Conservation (phyloP, 2,113 vertebrate genomes). For the Varanus komodoensis region DNA sequence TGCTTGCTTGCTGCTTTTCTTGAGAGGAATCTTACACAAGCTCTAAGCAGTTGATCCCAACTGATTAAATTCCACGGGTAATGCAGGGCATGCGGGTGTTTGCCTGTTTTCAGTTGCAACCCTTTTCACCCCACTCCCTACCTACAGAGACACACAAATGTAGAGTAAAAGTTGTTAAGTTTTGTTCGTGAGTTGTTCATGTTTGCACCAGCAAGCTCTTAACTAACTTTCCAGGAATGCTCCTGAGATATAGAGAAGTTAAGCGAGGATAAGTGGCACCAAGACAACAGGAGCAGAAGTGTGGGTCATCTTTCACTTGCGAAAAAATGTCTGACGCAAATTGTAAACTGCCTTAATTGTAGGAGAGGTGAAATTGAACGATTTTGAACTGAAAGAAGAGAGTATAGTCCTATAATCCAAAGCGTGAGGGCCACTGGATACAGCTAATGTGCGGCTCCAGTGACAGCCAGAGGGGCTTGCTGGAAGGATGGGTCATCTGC, state of each 20-base stretch:
- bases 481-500: no score
- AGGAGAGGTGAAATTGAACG: no score
- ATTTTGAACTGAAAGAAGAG: not conserved
- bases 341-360: not conserved
- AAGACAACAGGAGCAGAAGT: constrained; percentile 9
- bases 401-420: no score
- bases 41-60: no score
- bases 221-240: constrained; percentile 37
- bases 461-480: no score
- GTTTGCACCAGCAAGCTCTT: constrained; percentile 43
- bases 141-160: not conserved
- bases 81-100: no score
- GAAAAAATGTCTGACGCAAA: not conserved
- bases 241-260: not conserved
- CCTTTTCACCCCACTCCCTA: not conserved
- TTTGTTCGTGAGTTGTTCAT: not conserved
- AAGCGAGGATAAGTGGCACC: constrained; percentile 8
- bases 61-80: no score
- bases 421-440: no score
- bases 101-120: not conserved
- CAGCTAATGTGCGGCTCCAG: no score
- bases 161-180: not conserved
- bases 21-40: no score
- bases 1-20: no score
- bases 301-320: not conserved